A percentile compares a stretch with the other conserved stretches of the same genome.
These are phyloP conservation scores for Drosophila carrolli DNA, from an alignment of 1,140 invertebrate genomes.

Conservation along the genomic window DNA sequence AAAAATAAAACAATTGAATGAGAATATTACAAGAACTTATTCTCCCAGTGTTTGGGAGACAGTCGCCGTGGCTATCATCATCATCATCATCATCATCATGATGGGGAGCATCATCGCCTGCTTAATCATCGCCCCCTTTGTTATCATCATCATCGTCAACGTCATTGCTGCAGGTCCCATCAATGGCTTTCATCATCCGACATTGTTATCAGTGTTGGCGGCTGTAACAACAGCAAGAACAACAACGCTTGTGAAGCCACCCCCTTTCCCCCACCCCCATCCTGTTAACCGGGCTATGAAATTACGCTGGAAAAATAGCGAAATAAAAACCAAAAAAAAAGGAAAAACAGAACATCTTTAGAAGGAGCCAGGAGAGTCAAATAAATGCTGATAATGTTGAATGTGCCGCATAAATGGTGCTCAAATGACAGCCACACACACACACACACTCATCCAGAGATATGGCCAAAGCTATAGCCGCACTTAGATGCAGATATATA, in stretches of 20 bases:
- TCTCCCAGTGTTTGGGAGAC: constrained; percentile 8
- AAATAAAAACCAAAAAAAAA: constrained; percentile 58
- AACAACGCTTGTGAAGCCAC: constrained; percentile 46
- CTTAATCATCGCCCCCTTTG: constrained; percentile 16
- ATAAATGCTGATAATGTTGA: constrained; percentile 55
- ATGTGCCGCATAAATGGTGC: constrained; percentile 46
- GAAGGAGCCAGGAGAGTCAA: constrained; percentile 10
- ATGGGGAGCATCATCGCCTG: neutral
- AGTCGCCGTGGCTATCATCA: constrained; percentile 35
- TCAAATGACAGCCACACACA: constrained; percentile 26
- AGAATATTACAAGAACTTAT: neutral
- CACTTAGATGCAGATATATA: constrained; percentile 46
- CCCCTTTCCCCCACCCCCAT: neutral
- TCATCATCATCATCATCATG: constrained; percentile 17
- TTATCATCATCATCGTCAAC: neutral
- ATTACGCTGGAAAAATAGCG: constrained; percentile 77
- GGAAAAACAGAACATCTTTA: neutral
- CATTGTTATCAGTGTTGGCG: constrained; percentile 74
- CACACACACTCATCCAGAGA: constrained; percentile 3
- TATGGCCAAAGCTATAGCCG: constrained; percentile 29
- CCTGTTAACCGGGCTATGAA: constrained; percentile 60
- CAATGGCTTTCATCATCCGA: constrained; percentile 79
- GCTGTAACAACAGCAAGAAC: constrained; percentile 43
- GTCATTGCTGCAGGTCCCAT: constrained; percentile 57
- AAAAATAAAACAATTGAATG: too few relatives aligned